Conservation (phyloP, 2,888 invertebrate genomes). For the Tortricodes alternella region DNA sequence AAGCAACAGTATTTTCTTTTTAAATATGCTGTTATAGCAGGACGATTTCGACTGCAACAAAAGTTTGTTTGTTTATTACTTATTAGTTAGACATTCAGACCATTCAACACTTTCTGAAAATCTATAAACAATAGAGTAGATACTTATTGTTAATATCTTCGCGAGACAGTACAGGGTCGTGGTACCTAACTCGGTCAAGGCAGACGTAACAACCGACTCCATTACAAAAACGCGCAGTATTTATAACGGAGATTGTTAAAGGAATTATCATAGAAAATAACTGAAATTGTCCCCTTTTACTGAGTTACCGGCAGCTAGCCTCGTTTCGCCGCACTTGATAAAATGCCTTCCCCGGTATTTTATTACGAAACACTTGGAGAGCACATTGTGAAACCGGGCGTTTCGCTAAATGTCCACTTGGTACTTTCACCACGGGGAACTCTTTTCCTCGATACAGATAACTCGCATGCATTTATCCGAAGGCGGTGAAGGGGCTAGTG, state of each 20-base stretch:
- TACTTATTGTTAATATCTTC: constrained; percentile 48
- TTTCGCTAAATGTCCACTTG: constrained; percentile 47
- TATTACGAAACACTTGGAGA: constrained; percentile 50
- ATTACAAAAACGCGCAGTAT: constrained; percentile 34
- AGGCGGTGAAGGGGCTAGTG: constrained; percentile 19
- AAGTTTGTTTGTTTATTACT: constrained; percentile 19
- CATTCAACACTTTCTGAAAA: constrained; percentile 49
- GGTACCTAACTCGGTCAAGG: constrained; percentile 57
- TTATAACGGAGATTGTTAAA: constrained; percentile 25
- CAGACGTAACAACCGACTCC: constrained; percentile 34
- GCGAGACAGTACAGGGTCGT: constrained; percentile 54
- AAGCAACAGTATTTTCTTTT: too few relatives aligned
- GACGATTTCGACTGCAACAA: too few relatives aligned
- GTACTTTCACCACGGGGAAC: constrained; percentile 50
- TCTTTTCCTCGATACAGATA: constrained; percentile 33
- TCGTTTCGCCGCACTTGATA: constrained; percentile 47
- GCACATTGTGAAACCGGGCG: constrained; percentile 50
- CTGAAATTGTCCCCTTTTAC: constrained; percentile 32
- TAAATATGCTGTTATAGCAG: too few relatives aligned
- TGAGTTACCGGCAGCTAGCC: constrained; percentile 33
- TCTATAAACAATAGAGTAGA: constrained; percentile 55
- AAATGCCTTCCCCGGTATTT: constrained; percentile 53
- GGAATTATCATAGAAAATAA: constrained; percentile 33
- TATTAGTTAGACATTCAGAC: constrained; percentile 54
- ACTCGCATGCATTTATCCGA: constrained; percentile 16